Base-by-base conservation (phyloP, 2,888 invertebrate genomes). In the Cacoxenus indagator region DNA sequence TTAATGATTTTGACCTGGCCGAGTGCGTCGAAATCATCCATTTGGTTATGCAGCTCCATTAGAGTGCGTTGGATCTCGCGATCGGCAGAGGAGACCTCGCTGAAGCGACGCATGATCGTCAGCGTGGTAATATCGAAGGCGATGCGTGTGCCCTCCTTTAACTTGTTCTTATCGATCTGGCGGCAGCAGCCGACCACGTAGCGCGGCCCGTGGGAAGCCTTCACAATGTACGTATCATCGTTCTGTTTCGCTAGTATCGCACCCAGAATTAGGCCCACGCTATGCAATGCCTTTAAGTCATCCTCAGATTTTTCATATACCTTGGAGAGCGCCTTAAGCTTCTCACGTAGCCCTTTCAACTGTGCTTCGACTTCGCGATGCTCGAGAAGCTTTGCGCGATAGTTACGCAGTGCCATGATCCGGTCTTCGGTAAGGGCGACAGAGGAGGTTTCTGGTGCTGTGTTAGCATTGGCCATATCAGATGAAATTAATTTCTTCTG, bases 231-330 rank as follows among this genome's bases (percentile, higher is more conserved):
- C 90, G 99, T 99, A 85, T 99, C 99, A 89, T 99, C 98, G 43
- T 97, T 97, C 27, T 99, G 90, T 88, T 99, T 99, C 86, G 98
- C 98, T 67, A 99, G 89, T 0, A 99, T 97, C 90, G 99, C 99
- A 2, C 99, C 99, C 64, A 99, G 97, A 87, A 99, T 99, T 90
- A 98, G 98, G 2, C 99, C 99, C 75, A 99, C 99, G 88, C 98
- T 98, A 88, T 99, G 99, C 61, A 99, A 89, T 8, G 99, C 98
- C 90, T 99, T 99, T 69, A 99, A 89, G 88, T 99, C 98, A 90
- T 99, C 98, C 88, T 99, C 99, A 74, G 98, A 98, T 88, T 99
- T 99, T 85, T 99, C 97, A 89, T 96, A 98, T 82, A 97, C 95
- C 87, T 98, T 97, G 1, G 96, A 97, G 45, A 97, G 90, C 79